These are phyloP conservation scores for Trachemys scripta DNA, from an alignment of 2,113 vertebrate species.

Conservation along the genomic window DNA sequence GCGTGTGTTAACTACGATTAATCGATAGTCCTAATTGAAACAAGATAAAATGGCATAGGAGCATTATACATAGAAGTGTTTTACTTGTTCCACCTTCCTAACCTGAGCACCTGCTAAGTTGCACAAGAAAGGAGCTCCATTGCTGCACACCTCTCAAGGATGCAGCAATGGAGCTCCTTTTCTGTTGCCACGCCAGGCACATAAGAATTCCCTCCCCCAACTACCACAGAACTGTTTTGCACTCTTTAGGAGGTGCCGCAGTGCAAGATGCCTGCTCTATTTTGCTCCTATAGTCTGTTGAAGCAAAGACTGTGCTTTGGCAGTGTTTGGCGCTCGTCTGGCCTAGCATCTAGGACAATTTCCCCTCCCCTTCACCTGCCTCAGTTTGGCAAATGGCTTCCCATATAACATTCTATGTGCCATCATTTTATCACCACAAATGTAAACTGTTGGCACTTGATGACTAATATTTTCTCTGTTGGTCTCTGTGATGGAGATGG, in stretches of 20 bases:
- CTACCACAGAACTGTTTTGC: background rate
- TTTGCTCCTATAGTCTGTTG: background rate
- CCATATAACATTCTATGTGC: accelerated
- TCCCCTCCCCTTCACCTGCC: background rate
- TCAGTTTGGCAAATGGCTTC: background rate
- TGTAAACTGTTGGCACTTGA: too few species aligned
- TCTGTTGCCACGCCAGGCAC: background rate
- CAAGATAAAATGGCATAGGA: background rate
- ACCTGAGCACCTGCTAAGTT: background rate
- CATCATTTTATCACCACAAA: background rate
- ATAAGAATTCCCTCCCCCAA: background rate
- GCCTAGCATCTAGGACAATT: background rate
- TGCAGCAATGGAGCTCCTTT: background rate
- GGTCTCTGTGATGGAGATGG: background rate
- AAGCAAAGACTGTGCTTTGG: background rate
- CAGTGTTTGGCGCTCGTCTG: background rate
- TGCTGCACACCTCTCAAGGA: accelerated
- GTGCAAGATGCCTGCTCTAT: background rate
- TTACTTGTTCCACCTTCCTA: background rate
- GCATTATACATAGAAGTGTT: background rate
- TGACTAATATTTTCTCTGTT: background rate
- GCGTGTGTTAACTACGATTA: too few species aligned
- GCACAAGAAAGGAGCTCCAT: background rate
- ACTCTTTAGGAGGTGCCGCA: background rate
- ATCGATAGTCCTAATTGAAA: background rate